Evolutionary conservation across 2,888 invertebrate species (phyloP), one percentile per base, ranked within the genome.

Genomic region (Diaprepes abbreviatus): DNA sequence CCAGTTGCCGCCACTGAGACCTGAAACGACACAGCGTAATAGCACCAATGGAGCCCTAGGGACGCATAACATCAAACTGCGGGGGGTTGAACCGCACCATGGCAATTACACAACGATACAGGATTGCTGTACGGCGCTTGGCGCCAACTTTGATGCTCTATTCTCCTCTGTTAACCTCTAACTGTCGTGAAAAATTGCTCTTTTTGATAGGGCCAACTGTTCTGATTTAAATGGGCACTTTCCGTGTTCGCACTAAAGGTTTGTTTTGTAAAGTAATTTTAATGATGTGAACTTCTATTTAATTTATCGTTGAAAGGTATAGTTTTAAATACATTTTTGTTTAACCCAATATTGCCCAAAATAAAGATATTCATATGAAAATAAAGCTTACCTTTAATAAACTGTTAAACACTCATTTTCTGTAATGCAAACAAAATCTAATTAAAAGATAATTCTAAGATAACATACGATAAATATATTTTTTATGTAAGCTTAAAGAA

Each of bases 41-140:
- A 83, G 83, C 80, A 79, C 73, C 79, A 83, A 84, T 84, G 82
- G 81, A 80, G 77, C 84, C 81, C 84, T 58, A 68, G 83, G 83
- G 84, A 81, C 74, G 76, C 79, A 83, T 84, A 83, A 83, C 82
- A 80, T 77, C 79, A 79, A 82, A 82, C 80, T 80, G 79, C 60
- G 64, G 70, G n/a, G 69, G 70, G 67, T 31, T 36, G 65, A 58
- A 52, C 60, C 65, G 67, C 73, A 59, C 70, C 64, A 58, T 45
- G 36, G 70, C 73, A 73, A 73, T 73, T 73, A 73, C 60, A 67
- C 58, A 62, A 59, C 72, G 72, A 72, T 72, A 72, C 72, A 70
- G 71, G 52, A 62, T 59, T 45, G 63, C 55, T 64, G 35, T 62
- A 57, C 52, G 59, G n/a, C 62, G 60, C 62, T 45, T 36, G 66